A percentile compares a stretch with the other conserved stretches of the same genome.
Conservation (phyloP, 2,797 vertebrate genomes). For the Ctenochaetus hawaiiensis region DNA sequence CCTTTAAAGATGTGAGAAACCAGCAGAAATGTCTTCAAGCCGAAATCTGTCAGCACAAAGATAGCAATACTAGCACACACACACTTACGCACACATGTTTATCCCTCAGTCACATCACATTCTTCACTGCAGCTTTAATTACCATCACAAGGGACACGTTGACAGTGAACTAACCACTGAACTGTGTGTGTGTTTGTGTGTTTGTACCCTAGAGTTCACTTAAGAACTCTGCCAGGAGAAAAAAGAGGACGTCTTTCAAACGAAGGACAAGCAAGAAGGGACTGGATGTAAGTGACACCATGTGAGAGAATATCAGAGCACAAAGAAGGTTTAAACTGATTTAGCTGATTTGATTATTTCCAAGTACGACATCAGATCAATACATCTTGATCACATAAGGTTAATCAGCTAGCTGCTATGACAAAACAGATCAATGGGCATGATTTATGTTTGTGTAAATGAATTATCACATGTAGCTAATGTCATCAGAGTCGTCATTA, state of each 20-base stretch:
- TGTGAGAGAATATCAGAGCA: not conserved
- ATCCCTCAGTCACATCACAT: constrained; percentile 55
- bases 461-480: too few species aligned
- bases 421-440: too few species aligned
- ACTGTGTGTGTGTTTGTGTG: constrained; percentile 49
- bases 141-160: constrained; percentile 59
- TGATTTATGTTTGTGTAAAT: not conserved
- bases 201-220: constrained; percentile 89
- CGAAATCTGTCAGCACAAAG: not conserved
- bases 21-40: not conserved
- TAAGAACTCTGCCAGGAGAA: constrained; percentile 95
- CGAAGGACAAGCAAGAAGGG: constrained; percentile 97
- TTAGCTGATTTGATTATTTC: not conserved
- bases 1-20: too few species aligned
- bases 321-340: not conserved
- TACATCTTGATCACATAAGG: too few species aligned
- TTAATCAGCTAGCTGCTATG: too few species aligned
- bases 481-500: not conserved
- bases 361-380: not conserved
- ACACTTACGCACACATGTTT: constrained; percentile 19
- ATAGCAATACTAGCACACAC: constrained; percentile 3
- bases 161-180: constrained; percentile 66
- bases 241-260: constrained; percentile 99
- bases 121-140: constrained; percentile 71
- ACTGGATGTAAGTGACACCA: constrained; percentile 89